Percentiles rank a stretch among this genome's conserved stretches.
Conservation (phyloP, 2,888 invertebrate genomes). For the Orthosia gothica region DNA sequence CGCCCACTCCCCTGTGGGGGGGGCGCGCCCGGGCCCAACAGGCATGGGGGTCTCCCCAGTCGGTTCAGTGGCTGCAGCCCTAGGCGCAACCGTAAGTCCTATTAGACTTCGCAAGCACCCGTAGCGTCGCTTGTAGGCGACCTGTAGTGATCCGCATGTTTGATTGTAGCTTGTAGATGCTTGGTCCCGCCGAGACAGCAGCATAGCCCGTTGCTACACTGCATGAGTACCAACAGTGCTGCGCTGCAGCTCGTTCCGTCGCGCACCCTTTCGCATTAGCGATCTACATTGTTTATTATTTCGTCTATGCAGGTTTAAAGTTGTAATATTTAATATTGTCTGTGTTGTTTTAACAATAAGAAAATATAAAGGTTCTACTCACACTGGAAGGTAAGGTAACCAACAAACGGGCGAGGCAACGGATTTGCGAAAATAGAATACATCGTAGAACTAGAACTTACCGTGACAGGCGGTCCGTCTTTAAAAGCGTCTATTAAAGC, state of each 20-base stretch:
- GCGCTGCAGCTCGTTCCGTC: background rate
- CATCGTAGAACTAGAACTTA: constrained; percentile 28
- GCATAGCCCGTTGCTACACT: background rate
- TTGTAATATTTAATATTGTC: constrained; percentile 10
- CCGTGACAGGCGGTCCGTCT: constrained; percentile 20
- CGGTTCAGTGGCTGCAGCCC: background rate
- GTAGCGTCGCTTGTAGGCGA: constrained; percentile 20
- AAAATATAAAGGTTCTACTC: background rate
- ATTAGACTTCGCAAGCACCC: constrained; percentile 11
- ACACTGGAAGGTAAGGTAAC: background rate
- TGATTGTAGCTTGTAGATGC: constrained; percentile 23
- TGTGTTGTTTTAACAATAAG: background rate
- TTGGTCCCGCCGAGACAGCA: background rate
- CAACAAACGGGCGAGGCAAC: background rate
- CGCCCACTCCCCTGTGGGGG: constrained; percentile 71
- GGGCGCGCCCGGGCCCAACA: constrained; percentile 58
- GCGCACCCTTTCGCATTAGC: background rate
- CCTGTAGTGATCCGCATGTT: constrained; percentile 1
- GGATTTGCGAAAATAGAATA: constrained; percentile 12
- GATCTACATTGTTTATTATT: background rate
- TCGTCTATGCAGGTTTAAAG: background rate
- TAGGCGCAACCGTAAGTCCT: constrained; percentile 46
- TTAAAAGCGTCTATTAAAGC: constrained; percentile 28
- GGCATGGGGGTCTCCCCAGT: constrained; percentile 8
- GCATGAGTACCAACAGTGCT: constrained; percentile 10